phyloP scores from a whole-genome alignment of 2,113 vertebrate species.

The Sinocyclocheilus maitianheensis region DNA sequence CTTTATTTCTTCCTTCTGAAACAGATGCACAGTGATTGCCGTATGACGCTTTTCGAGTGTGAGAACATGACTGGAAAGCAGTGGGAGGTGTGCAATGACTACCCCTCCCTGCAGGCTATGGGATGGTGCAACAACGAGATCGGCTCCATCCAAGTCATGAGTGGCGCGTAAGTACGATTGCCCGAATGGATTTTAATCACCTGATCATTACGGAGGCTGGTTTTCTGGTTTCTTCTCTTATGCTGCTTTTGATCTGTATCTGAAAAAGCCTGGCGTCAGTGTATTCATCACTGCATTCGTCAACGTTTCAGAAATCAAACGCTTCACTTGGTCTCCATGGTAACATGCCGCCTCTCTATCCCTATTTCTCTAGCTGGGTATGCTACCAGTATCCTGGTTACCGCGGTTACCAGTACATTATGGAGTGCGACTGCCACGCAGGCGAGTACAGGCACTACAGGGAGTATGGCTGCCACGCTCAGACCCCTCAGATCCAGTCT shows the following conservation, averaged over 20 bases:
- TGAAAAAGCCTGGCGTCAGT: background rate
- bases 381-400: conserved; percentile 97
- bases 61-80: conserved; percentile 92
- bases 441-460: conserved; percentile 96
- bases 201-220: background rate
- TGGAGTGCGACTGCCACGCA: conserved; percentile 89
- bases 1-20: conserved; percentile 17
- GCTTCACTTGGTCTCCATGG: background rate
- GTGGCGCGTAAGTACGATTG: conserved; percentile 86
- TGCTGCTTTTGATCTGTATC: background rate
- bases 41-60: conserved; percentile 88
- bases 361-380: conserved; percentile 81
- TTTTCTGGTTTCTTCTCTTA: background rate
- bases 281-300: conserved; percentile 4
- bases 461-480: conserved; percentile 91
- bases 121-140: conserved; percentile 95
- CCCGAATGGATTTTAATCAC: background rate
- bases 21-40: conserved; percentile 94
- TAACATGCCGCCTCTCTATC: conserved; percentile 8
- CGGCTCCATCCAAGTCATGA: conserved; percentile 89
- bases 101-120: conserved; percentile 96
- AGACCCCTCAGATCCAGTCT: conserved; percentile 95
- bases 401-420: conserved; percentile 94
- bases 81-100: conserved; percentile 90
- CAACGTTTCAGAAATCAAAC: background rate